Evolutionary conservation across 2,888 invertebrate genomes (phyloP), one percentile per base, ranked within the genome.

Genomic region (Epirrhoe alternata): DNA sequence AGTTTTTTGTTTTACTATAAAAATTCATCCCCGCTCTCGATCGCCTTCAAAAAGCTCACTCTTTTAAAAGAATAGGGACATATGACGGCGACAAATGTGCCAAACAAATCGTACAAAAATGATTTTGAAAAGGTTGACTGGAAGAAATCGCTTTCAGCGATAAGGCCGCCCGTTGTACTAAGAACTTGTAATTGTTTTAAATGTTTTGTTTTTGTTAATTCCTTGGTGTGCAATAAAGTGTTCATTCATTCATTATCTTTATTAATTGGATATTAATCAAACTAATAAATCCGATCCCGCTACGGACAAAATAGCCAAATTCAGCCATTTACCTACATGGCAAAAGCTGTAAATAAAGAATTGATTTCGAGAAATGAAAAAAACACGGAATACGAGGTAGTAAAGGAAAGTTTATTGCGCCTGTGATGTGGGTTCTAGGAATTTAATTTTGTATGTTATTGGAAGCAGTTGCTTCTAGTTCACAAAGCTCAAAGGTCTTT

Each of bases 371-470:
- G 57, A 60, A 74, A 73, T 76, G 75, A 80, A 79, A 76, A 71
- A 74, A 57, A 16, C 16, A 77, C 71, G 71, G 70, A 76, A 77
- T 77, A 78, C 76, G 73, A 68, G 72, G 75, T 72, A 72, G 72
- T 76, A 78, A 70, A 73, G 72, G 76, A 60, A 51, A 70, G 70
- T 80, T 83, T 83, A 85, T 80, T 81, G 74, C 74, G 70, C 66
- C 74, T 74, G 76, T 75, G 76, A 80, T 75, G 76, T 78, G 75
- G 77, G 79, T 73, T 76, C 71, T 53, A 64, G 69, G 72, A 76
- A 81, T 79, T 80, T 71, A 68, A 77, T 73, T 74, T 73, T 68
- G 71, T 76, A 74, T 68, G 66, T 74, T n/a, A 66, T 74, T 52
- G 64, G 57, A 55, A 61, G 54, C 56, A 59, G 54, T 57, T 58